Base-by-base conservation (phyloP, 2,113 vertebrate species). In the Terrapene triunguis region DNA sequence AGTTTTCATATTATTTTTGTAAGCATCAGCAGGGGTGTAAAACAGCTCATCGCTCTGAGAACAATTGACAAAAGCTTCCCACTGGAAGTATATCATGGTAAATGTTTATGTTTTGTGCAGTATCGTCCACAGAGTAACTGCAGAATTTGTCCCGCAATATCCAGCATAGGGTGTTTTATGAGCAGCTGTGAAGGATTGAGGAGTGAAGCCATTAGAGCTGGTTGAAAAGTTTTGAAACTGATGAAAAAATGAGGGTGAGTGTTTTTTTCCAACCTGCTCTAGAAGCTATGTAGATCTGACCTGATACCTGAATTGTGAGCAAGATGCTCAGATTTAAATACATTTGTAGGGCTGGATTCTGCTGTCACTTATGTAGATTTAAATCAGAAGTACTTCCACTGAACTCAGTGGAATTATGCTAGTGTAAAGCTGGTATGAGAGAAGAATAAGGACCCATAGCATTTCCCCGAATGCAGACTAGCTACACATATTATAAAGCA, bases 41-140 rank as follows among this genome's bases (percentile, higher is more conserved):
- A 97, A 54, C 42, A 87, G 32, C 94, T 91, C 32, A 1, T 95
- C 85, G 88, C 76, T 95, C 95, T 90, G 79, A 95, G 74, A 97
- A 83, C 72, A 89, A 79, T 5, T 93, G 92, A 97, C 92, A 88
- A 35, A 69, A 91, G 29, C 65, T 95, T 97, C 94, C 92, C 96
- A 90, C 93, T 96, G 83, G 81, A 96, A 92, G 86, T n/a, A 85
- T 16, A 0, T 8, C 92, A 72, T 51, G 1, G 80, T 47, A 92
- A 95, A 87, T 2, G 0, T 84, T 94, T 90, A 29, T 82, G 78
- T 72, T 95, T 93, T 80, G 21, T 12, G 17, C 38, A 53, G 35
- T 93, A 79, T 32, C 92, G 78, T 88, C 74, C 93, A 91, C 48
- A 29, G 4, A 22, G 65, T 65, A 42, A 42, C 7, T 19, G 51